A percentile compares a stretch with the other conserved stretches of the same genome.
phyloP scores from a whole-genome alignment of 2,113 vertebrate species.

The Aspidoscelis tigris region DNA sequence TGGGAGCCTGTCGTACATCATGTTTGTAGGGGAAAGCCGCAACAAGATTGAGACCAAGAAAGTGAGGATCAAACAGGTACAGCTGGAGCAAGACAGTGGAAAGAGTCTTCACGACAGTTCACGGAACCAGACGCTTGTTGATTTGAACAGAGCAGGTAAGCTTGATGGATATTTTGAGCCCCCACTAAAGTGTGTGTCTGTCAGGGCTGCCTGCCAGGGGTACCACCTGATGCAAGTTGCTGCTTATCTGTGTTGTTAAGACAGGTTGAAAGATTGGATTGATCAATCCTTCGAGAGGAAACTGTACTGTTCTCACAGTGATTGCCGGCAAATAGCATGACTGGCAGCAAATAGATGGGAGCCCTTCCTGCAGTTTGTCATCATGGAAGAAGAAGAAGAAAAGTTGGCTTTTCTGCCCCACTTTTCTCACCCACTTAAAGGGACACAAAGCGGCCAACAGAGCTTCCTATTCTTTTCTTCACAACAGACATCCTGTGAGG shows the following conservation, averaged over 20 bases:
- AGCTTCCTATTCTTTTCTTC: too few relatives aligned
- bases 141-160: conserved; percentile 95
- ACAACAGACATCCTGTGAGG: too few relatives aligned
- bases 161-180: background rate
- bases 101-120: conserved; percentile 93
- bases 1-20: conserved; percentile 82
- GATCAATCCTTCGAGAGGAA: background rate
- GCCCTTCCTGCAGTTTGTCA: background rate
- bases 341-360: too few relatives aligned
- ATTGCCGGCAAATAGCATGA: background rate
- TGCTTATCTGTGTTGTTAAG: background rate
- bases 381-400: background rate
- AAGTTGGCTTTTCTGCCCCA: too few relatives aligned
- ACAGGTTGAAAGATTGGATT: background rate
- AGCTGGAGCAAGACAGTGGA: conserved; percentile 98
- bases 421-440: too few relatives aligned
- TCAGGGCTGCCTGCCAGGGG: background rate
- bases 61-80: conserved; percentile 91
- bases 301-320: background rate
- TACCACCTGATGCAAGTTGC: conserved; percentile 15
- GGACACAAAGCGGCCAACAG: too few relatives aligned
- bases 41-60: conserved; percentile 80
- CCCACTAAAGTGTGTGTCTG: background rate
- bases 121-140: conserved; percentile 88
- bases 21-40: conserved; percentile 74